Base-by-base conservation (phyloP, 2,888 invertebrate genomes). In the Dryococelus australis region DNA sequence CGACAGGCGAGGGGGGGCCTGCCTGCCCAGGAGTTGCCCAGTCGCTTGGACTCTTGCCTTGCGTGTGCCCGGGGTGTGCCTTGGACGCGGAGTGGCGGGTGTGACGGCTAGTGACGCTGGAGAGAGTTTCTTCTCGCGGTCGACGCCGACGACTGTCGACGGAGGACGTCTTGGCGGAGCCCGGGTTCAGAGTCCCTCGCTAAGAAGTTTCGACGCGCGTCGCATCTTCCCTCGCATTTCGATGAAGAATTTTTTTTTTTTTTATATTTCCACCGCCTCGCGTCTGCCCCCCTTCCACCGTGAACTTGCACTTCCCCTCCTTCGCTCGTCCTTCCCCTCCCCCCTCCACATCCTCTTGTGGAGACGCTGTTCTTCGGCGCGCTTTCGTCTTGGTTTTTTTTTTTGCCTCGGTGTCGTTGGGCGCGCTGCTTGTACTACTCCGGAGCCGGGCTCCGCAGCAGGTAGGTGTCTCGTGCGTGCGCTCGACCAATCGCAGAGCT, bases 201-300 rank as follows among this genome's bases (percentile, higher is more conserved):
- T 4, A 8, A 24, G 24, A n/a, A 65, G 65, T 24, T 16, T n/a
- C 8, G 16, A 65, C 65, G 24, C 65, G 65, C 65, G 24, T 65
- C 65, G 65, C 65, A n/a, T 65, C 65, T 65, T 65, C 65, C 65
- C 65, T 65, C n/a, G 65, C 65, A 65, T 65, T 65, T 65, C 65
- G 65, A 65, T 65, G 65, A 65, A 65, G 65, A n/a, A 65, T 65
- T 8, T 47, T 65, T 65, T 65, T 65, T 24, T 65, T 8, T 65
- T 65, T 24, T 65, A 3, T 35, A 35, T 35, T 65, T 65, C 65
- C 86, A 16, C 43, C 78, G 26, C 86, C 79, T 43, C 13, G 16
- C 16, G 51, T n/a, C 26, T 51, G n/a, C n/a, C 84, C 84, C 43
- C 51, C 20, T 51, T 85, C 47, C 47, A 26, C 53, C 26, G 47